These are phyloP conservation scores for Erythrolamprus reginae DNA, from an alignment of 2,113 vertebrate species.

Conservation along the genomic window DNA sequence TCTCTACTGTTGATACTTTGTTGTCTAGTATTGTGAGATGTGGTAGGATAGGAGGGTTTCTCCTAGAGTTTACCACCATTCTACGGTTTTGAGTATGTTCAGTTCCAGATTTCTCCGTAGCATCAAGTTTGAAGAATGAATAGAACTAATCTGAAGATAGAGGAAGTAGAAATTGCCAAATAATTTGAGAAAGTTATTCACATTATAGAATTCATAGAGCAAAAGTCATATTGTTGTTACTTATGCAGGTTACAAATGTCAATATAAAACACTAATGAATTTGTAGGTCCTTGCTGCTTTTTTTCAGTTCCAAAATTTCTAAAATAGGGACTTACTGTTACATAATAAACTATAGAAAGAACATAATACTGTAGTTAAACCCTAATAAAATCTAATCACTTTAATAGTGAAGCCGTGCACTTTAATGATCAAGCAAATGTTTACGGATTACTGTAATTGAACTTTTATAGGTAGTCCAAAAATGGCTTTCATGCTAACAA, in stretches of 20 bases:
- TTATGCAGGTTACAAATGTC: neutral
- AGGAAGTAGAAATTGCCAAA: conserved; percentile 28
- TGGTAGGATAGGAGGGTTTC: no score
- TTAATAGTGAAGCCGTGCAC: conserved; percentile 54
- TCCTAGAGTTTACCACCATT: no score
- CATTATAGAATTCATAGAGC: no score
- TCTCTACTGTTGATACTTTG: no score
- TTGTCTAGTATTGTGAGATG: no score
- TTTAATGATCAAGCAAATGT: conserved; percentile 52
- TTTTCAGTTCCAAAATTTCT: conserved; percentile 32
- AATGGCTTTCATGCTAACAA: conserved; percentile 40
- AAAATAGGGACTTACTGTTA: conserved; percentile 47
- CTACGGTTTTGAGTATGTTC: no score
- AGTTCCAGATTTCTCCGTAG: no score
- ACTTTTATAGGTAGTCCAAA: conserved; percentile 32
- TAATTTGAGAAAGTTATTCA: conserved; percentile 31
- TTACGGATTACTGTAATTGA: conserved; percentile 38
- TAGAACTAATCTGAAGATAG: conserved; percentile 28
- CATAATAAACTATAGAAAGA: conserved; percentile 1
- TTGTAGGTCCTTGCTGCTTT: neutral
- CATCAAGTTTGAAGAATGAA: conserved; percentile 23
- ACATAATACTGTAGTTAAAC: conserved; percentile 41
- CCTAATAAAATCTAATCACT: conserved; percentile 59
- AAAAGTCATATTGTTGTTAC: neutral
- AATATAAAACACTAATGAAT: neutral